Evolutionary conservation across 2,797 vertebrate species (phyloP).

Genomic region (Pangasius macronema): DNA sequence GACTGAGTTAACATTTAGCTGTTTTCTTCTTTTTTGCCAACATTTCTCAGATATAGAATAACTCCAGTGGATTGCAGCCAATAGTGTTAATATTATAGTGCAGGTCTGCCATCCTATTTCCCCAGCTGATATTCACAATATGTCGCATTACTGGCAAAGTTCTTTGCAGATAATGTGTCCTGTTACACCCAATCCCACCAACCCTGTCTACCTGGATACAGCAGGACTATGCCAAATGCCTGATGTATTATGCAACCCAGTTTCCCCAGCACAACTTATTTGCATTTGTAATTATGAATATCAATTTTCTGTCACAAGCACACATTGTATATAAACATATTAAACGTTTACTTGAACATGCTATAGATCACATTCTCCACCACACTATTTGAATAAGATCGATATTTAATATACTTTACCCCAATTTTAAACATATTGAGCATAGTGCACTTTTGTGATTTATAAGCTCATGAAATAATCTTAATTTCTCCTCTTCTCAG

Average conservation of each 20-base stretch:
- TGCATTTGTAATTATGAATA: background rate
- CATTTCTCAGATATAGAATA: conserved; percentile 61
- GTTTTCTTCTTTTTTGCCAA: background rate
- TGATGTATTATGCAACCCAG: background rate
- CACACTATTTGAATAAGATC: background rate
- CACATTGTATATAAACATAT: background rate
- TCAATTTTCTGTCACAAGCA: background rate
- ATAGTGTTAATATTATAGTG: conserved; percentile 46
- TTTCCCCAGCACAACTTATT: background rate
- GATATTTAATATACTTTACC: background rate
- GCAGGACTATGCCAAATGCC: background rate
- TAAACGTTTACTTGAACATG: background rate
- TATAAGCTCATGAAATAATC: background rate
- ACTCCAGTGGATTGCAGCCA: conserved; percentile 54
- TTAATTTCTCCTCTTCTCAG: background rate
- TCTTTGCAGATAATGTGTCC: conserved; percentile 47
- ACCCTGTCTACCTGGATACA: background rate
- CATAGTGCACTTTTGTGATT: background rate
- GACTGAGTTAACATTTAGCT: background rate
- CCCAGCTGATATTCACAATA: conserved; percentile 58
- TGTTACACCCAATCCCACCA: conserved; percentile 50
- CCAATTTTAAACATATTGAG: background rate
- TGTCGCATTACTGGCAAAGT: conserved; percentile 31
- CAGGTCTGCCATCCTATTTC: conserved; percentile 46
- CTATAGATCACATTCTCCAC: background rate